Conservation (phyloP, 2,888 invertebrate genomes). For the Cheilosia soror region DNA sequence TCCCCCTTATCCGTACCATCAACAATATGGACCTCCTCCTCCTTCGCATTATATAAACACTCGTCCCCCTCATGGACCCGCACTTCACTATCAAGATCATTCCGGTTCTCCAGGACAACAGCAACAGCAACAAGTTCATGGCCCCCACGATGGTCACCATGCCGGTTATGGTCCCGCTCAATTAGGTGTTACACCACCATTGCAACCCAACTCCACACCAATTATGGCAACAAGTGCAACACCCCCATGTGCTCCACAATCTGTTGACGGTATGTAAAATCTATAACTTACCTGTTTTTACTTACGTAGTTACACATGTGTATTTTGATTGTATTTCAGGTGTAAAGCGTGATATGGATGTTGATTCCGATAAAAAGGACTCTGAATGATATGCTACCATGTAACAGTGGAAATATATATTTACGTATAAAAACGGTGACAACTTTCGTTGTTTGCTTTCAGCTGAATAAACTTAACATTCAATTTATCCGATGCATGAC, state of each 20-base stretch:
- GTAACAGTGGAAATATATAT: not conserved
- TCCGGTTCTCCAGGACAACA: constrained; percentile 76
- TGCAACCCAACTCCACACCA: constrained; percentile 71
- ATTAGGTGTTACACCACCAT: constrained; percentile 65
- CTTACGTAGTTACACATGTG: not conserved
- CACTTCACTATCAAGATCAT: constrained; percentile 78
- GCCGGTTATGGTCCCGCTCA: constrained; percentile 66
- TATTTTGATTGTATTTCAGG: constrained; percentile 54
- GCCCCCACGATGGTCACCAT: constrained; percentile 77
- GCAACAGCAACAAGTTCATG: constrained; percentile 77
- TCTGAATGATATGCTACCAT: constrained; percentile 77
- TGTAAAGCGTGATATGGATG: constrained; percentile 77
- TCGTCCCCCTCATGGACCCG: constrained; percentile 78
- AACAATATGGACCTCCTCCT: constrained; percentile 82
- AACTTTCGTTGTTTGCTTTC: not conserved
- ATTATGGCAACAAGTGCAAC: constrained; percentile 66
- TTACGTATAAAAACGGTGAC: not conserved
- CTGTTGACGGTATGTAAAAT: constrained; percentile 73
- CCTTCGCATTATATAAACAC: constrained; percentile 81
- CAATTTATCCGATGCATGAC: not conserved
- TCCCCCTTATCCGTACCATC: constrained; percentile 83
- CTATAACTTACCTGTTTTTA: not conserved
- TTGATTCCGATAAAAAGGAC: constrained; percentile 82
- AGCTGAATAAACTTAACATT: constrained; percentile 1
- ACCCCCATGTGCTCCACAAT: constrained; percentile 72